These are phyloP conservation scores for Saimiri boliviensis DNA, from an alignment of 2,113 vertebrate genomes.

Conservation along the genomic window DNA sequence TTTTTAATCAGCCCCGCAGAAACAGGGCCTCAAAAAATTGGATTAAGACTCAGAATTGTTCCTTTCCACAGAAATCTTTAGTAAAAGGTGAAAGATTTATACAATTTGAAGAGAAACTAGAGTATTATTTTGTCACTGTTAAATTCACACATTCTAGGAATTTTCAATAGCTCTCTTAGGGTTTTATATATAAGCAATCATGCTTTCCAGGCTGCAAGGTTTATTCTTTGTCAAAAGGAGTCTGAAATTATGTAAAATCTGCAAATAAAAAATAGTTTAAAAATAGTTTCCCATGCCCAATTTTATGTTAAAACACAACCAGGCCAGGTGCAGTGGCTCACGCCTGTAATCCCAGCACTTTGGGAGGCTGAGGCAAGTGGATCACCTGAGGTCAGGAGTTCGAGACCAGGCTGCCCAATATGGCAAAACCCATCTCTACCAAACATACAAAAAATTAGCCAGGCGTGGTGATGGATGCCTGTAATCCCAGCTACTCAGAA, in stretches of 20 bases:
- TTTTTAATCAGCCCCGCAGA: accelerated
- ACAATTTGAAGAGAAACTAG: constrained; percentile 74
- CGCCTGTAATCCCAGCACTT: too few relatives aligned
- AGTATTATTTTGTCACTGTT: not conserved
- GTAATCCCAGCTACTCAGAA: too few relatives aligned
- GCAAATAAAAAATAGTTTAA: not conserved
- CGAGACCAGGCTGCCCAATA: too few relatives aligned
- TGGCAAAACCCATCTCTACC: too few relatives aligned
- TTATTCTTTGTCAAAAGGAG: not conserved
- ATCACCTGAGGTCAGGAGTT: too few relatives aligned
- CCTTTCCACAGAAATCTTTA: constrained; percentile 78
- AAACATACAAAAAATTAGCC: too few relatives aligned
- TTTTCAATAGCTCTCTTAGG: not conserved
- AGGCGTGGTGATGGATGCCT: too few relatives aligned
- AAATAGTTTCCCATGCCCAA: not conserved
- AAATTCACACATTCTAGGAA: not conserved
- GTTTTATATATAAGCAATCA: not conserved
- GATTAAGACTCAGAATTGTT: constrained; percentile 53
- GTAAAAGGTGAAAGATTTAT: constrained; percentile 79
- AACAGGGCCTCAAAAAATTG: constrained; percentile 56
- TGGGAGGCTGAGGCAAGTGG: too few relatives aligned
- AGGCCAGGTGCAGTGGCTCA: not conserved
- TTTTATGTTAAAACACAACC: not conserved
- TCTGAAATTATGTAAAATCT: not conserved
- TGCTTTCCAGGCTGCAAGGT: not conserved